A percentile compares a stretch with the other conserved stretches of the same genome.
phyloP scores from a whole-genome alignment of 2,888 invertebrate species.

The Piscicola geometra region DNA sequence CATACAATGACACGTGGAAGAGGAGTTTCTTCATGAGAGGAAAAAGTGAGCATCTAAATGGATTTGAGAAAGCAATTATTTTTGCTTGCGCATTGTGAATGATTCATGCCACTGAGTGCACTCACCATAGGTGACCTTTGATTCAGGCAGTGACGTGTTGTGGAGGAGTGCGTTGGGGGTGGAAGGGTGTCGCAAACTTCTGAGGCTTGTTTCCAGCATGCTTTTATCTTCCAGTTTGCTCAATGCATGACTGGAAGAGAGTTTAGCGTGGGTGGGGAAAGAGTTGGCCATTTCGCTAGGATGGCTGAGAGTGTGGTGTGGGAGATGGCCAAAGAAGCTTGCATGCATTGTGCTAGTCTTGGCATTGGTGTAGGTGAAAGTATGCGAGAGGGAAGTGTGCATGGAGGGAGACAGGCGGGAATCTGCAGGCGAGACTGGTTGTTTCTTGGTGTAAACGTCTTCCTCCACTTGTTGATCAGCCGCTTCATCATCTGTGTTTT shows the following conservation, averaged over 20 bases:
- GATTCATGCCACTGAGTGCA: neutral
- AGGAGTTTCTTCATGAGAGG: too few relatives aligned
- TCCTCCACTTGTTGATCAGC: neutral
- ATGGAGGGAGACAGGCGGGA: neutral
- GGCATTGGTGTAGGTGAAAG: too few relatives aligned
- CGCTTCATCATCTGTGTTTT: neutral
- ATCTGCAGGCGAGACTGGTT: neutral
- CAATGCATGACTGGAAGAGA: too few relatives aligned
- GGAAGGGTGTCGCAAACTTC: neutral
- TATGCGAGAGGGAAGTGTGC: neutral
- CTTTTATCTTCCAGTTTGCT: neutral
- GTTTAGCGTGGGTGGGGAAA: too few relatives aligned
- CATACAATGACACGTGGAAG: too few relatives aligned
- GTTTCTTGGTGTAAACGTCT: neutral
- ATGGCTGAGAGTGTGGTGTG: neutral
- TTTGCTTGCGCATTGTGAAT: neutral
- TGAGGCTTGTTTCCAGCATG: neutral
- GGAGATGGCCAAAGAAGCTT: too few relatives aligned
- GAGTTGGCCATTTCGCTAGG: too few relatives aligned
- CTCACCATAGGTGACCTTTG: constrained; percentile 6
- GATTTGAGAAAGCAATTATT: too few relatives aligned
- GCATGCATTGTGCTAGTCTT: too few relatives aligned
- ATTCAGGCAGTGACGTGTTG: neutral
- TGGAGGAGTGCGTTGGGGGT: neutral
- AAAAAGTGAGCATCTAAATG: too few relatives aligned